Evolutionary conservation across 2,113 vertebrate species (phyloP), one percentile per base, ranked within the genome.

Genomic region (Semicossyphus pulcher): DNA sequence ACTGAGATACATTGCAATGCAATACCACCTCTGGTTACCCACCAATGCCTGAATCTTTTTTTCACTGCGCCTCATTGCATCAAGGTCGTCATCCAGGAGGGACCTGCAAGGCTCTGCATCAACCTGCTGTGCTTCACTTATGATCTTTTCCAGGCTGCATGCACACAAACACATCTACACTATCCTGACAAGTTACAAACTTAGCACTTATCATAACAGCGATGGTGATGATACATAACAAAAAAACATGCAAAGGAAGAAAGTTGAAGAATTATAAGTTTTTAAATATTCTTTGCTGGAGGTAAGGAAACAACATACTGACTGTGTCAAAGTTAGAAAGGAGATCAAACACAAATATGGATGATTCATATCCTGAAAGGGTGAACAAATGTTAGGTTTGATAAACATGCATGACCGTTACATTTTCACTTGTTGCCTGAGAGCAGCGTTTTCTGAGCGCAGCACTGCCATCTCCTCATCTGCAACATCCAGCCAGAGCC

Each of bases 371-470:
- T 4, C 3, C 26, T 11, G 14, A 42, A 25, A 26, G n/a, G n/a
- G n/a, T n/a, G n/a, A n/a, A n/a, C n/a, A n/a, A n/a, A n/a, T n/a
- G 29, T 26, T 9, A 21, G 31, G 34, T 10, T 14, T 26, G 20
- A 23, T 5, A 15, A 36, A 20, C 16, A 42, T 28, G 36, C 56
- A 25, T 21, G 14, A 54, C 8, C 9, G n/a, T 62, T 79, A 91
- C 91, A 0, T 11, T 67, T 86, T 76, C n/a, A 88, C 66, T 81
- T 86, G 68, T 78, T 85, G 79, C 42, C 41, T 80, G 28, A 91
- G 78, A 5, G 2, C 0, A 7, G 20, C 1, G 5, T 88, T 91
- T 26, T 89, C 85, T 10, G 69, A 78, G 48, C 83, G 80, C 41
- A 89, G 72, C 14, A 6, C 0, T n/a, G 71, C 63, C 15, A 87